Evolutionary conservation across 2,797 vertebrate species (phyloP).

Genomic region (Pseudomugil gertrudae): DNA sequence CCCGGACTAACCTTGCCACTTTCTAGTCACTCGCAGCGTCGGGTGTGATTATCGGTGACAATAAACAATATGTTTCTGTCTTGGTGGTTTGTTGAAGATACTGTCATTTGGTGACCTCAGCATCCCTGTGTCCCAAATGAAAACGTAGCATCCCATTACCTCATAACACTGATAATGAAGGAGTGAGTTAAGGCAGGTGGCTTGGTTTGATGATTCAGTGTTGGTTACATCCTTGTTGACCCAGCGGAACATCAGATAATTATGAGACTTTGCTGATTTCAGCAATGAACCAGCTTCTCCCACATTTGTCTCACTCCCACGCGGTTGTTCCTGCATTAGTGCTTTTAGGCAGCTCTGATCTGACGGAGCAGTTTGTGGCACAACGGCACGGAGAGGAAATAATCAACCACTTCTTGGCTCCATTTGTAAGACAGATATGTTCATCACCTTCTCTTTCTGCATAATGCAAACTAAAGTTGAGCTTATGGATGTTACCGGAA

Average conservation of each 20-base stretch:
- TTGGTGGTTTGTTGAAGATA: conserved; percentile 48
- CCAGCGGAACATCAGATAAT: conserved; percentile 65
- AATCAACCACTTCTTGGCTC: background rate
- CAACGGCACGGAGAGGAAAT: background rate
- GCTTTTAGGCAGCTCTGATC: background rate
- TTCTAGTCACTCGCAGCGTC: conserved; percentile 9
- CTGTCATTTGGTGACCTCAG: conserved; percentile 53
- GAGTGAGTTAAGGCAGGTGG: conserved; percentile 54
- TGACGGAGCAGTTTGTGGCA: background rate
- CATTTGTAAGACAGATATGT: background rate
- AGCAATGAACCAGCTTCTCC: conserved; percentile 33
- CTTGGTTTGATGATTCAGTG: conserved; percentile 70
- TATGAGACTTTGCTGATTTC: conserved; percentile 54
- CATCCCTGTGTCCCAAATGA: conserved; percentile 40
- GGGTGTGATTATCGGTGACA: conserved; percentile 39
- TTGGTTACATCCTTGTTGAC: conserved; percentile 69
- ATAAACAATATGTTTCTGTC: conserved; percentile 31
- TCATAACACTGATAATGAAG: conserved; percentile 61
- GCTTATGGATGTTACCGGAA: background rate
- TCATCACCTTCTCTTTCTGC: conserved; percentile 1
- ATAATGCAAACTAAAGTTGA: background rate
- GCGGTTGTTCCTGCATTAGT: conserved; percentile 25
- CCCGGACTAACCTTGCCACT: conserved; percentile 21
- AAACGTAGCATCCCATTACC: conserved; percentile 46
- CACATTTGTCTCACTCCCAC: conserved; percentile 29